Evolutionary conservation across 2,888 invertebrate species (phyloP).

Genomic region (Acrobasis suavella): DNA sequence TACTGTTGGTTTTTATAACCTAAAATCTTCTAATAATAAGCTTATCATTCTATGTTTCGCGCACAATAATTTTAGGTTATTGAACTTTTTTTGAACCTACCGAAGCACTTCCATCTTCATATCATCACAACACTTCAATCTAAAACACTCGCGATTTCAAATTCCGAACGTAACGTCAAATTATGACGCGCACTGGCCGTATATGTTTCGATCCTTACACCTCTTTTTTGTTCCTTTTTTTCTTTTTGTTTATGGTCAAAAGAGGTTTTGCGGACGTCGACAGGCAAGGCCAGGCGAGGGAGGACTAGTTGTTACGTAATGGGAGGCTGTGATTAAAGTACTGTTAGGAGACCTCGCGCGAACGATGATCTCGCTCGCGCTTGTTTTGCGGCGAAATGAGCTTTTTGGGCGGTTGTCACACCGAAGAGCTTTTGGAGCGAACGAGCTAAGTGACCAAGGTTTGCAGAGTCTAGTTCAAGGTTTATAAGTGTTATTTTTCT

Average conservation of each 20-base stretch:
- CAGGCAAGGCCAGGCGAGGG: constrained; percentile 58
- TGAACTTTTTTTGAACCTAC: constrained; percentile 33
- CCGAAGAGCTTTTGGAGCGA: constrained; percentile 37
- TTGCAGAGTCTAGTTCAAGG: too few relatives aligned
- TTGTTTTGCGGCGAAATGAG: constrained; percentile 77
- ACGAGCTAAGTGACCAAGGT: too few relatives aligned
- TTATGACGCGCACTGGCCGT: constrained; percentile 10
- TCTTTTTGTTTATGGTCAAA: background rate
- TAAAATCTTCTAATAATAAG: too few relatives aligned
- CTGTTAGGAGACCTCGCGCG: constrained; percentile 79
- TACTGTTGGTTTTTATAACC: too few relatives aligned
- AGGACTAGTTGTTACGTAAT: constrained; percentile 78
- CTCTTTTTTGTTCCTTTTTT: constrained; percentile 10
- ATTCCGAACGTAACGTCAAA: constrained; percentile 20
- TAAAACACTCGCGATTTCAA: constrained; percentile 15
- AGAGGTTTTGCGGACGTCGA: constrained; percentile 51
- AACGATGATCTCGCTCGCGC: constrained; percentile 78
- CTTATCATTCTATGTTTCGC: too few relatives aligned
- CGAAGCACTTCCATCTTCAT: constrained; percentile 42
- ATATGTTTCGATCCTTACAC: background rate
- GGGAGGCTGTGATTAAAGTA: constrained; percentile 68
- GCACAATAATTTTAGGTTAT: background rate
- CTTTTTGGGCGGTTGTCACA: constrained; percentile 62
- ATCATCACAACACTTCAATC: constrained; percentile 16
- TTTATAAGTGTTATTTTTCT: too few relatives aligned